Evolutionary conservation across 2,113 vertebrate genomes (phyloP), one percentile per base, ranked within the genome.

Genomic region (Otocyon megalotis): DNA sequence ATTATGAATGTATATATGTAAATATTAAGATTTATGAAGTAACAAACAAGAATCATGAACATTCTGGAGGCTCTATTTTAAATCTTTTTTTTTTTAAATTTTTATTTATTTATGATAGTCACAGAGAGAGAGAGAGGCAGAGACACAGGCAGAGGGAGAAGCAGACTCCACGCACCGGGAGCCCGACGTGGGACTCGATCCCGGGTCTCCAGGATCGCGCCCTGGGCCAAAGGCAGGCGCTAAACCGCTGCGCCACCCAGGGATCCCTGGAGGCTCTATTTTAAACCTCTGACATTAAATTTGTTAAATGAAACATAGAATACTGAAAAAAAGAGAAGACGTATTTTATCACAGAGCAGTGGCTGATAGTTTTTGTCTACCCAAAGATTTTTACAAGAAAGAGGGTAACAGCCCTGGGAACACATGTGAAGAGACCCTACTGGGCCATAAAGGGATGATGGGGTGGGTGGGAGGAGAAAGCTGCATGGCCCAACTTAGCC

Each of bases 1-100:
- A 74, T 71, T 79, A 26, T 69, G 85, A 95, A 71, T 50, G 62
- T 5, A 22, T 28, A 50, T 71, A 16, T 26, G 14, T 32, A 53
- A 95, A 77, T 62, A 79, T 94, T 67, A 91, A 81, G 80, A 63
- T 90, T 50, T 56, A 77, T 83, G 65, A 93, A 17, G 19, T 77
- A 62, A 63, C 77, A 89, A 77, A 50, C 12, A 32, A 71, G 26
- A 63, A 60, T 48, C 11, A 60, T 48, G 62, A 20, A 79, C 16
- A 30, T 93, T 92, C 16, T 93, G n/a, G 8, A 72, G 9, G 17
- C 60, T 77, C 17, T 90, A 10, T 79, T 69, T 37, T 93, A 80
- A 93, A 56, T n/a, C n/a, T n/a, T n/a, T n/a, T n/a, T n/a, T n/a
- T n/a, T n/a, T n/a, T n/a, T n/a, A n/a, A n/a, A n/a, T n/a, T n/a